Percentiles rank a stretch among this genome's conserved stretches.
These are phyloP conservation scores for Apogon hyalosoma DNA, from an alignment of 2,797 vertebrate genomes.

Conservation along the genomic window DNA sequence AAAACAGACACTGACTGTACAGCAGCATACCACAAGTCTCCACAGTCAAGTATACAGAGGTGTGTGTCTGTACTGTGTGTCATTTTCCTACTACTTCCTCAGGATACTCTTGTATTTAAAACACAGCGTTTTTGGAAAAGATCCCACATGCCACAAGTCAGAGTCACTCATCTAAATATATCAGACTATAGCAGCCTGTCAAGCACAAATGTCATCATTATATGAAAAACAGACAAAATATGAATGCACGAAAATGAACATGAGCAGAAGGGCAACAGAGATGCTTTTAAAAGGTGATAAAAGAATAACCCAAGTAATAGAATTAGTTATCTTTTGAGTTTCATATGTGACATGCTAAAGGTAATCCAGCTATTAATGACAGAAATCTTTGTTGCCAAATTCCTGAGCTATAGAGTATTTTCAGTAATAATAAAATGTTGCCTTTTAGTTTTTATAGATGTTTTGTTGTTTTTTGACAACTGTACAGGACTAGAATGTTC, in stretches of 20 bases:
- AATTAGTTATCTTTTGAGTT: too few relatives aligned
- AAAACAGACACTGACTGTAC: conserved; percentile 60
- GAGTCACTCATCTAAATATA: conserved; percentile 48
- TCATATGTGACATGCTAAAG: too few relatives aligned
- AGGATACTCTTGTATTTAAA: conserved; percentile 19
- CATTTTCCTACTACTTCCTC: conserved; percentile 10
- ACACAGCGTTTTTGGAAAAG: conserved; percentile 10
- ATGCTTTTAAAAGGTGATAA: background rate
- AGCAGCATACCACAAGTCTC: conserved; percentile 22
- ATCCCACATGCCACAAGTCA: conserved; percentile 13
- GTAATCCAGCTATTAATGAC: too few relatives aligned
- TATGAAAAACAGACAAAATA: background rate
- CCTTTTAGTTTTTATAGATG: too few relatives aligned
- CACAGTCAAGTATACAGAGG: conserved; percentile 18
- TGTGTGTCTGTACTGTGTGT: conserved; percentile 32
- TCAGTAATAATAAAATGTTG: too few relatives aligned
- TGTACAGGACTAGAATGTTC: background rate
- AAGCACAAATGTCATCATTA: conserved; percentile 18
- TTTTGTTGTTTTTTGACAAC: background rate
- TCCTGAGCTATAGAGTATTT: too few relatives aligned
- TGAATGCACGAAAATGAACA: conserved; percentile 1
- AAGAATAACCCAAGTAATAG: background rate
- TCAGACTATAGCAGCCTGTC: conserved; percentile 2
- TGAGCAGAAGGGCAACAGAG: background rate
- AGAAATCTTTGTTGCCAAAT: too few relatives aligned